A percentile compares a stretch with the other conserved stretches of the same genome.
Conservation (phyloP, 1,140 invertebrate species). For the Orius insidiosus region DNA sequence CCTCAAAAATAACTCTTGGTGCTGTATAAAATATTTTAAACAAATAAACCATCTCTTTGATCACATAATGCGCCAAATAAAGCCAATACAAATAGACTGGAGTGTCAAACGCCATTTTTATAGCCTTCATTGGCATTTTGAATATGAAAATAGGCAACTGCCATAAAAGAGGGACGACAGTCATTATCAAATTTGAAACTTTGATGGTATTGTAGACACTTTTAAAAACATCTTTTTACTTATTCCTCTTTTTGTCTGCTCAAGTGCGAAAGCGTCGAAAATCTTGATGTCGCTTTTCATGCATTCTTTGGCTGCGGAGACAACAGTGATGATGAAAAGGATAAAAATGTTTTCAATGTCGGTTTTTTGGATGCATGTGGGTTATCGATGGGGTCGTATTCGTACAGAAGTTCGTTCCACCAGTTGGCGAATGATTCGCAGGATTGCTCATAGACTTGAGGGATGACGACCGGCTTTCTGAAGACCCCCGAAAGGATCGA, state of each 20-base stretch:
- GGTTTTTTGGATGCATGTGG: slow-evolving; percentile 39
- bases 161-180: too few species aligned
- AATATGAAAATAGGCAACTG: too few species aligned
- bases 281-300: slow-evolving; percentile 18
- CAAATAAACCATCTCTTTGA: slow-evolving; percentile 36
- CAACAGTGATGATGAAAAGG: slow-evolving; percentile 35
- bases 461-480: slow-evolving; percentile 39
- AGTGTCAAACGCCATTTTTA: slow-evolving; percentile 4
- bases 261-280: background rate
- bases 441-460: slow-evolving; percentile 44
- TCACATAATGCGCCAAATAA: slow-evolving; percentile 34
- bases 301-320: slow-evolving; percentile 38
- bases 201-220: too few species aligned
- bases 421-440: slow-evolving; percentile 47
- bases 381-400: slow-evolving; percentile 56
- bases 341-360: slow-evolving; percentile 38
- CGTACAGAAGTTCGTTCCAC: slow-evolving; percentile 62
- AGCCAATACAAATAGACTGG: slow-evolving; percentile 21
- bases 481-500: slow-evolving; percentile 12
- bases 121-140: background rate
- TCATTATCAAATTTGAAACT: too few species aligned
- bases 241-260: slow-evolving; percentile 3
- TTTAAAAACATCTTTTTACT: slow-evolving; percentile 1
- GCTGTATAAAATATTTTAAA: slow-evolving; percentile 22
- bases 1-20: slow-evolving; percentile 38